Percentiles rank a stretch among this genome's conserved stretches.
phyloP scores from a whole-genome alignment of 92 coral and sea anemone genomes.

The Pocillopora meandrina region DNA sequence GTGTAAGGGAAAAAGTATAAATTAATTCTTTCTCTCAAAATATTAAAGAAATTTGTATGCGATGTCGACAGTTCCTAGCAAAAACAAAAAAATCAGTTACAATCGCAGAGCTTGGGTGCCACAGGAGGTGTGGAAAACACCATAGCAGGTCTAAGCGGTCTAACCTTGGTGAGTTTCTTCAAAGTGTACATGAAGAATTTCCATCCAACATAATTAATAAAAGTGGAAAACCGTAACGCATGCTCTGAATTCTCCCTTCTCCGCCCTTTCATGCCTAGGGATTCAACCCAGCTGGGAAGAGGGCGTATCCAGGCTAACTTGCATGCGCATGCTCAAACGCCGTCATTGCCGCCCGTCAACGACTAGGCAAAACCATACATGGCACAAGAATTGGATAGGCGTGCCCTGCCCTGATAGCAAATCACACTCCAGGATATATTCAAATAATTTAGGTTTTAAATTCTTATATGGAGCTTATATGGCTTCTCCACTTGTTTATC shows the following conservation, averaged over 20 bases:
- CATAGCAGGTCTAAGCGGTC: slow-evolving; percentile 26
- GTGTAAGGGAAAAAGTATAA: not conserved
- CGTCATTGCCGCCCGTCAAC: no score
- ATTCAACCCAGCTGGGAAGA: not conserved
- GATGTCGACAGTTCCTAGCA: slow-evolving; percentile 37
- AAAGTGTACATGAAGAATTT: not conserved
- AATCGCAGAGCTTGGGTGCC: slow-evolving; percentile 28
- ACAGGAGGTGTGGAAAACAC: not conserved
- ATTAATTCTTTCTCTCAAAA: slow-evolving; percentile 25
- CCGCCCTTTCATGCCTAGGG: not conserved
- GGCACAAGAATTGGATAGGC: no score
- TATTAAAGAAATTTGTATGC: not conserved
- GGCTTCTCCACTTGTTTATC: no score
- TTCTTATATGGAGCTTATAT: no score
- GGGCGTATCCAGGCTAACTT: no score
- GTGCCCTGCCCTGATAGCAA: no score
- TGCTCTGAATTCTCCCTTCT: not conserved
- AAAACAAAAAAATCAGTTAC: slow-evolving; percentile 16
- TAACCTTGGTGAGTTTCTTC: slow-evolving; percentile 39
- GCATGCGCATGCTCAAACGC: no score
- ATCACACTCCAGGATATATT: no score
- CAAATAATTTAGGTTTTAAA: no score
- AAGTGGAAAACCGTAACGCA: not conserved
- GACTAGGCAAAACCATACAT: no score
- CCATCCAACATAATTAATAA: not conserved